A percentile compares a stretch with the other conserved stretches of the same genome.
phyloP scores from a whole-genome alignment of 2,888 invertebrate genomes.

The Apamea monoglypha region DNA sequence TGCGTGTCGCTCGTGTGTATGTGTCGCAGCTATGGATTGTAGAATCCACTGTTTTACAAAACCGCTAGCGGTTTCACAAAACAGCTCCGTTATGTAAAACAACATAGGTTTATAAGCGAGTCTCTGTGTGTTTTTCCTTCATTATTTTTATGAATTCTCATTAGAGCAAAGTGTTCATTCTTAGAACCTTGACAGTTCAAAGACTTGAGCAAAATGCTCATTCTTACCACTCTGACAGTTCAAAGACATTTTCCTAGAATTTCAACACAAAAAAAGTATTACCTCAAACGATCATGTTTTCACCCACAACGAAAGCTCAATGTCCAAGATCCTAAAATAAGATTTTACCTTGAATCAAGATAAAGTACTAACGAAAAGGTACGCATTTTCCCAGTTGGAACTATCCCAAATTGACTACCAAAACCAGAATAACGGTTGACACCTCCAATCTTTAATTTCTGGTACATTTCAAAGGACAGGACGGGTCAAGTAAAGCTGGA shows the following conservation, averaged over 20 bases:
- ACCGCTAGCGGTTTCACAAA: not conserved
- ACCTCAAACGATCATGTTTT: not conserved
- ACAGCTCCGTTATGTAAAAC: not conserved
- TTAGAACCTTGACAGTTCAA: not conserved
- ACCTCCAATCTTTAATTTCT: not conserved
- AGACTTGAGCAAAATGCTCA: not conserved
- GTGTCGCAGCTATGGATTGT: not conserved
- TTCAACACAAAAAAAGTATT: conserved; percentile 2
- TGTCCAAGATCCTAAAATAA: conserved; percentile 47
- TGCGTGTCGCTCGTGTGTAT: conserved; percentile 7
- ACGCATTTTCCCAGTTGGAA: conserved; percentile 62
- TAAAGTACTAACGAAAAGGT: conserved; percentile 33
- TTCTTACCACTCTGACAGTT: conserved; percentile 7
- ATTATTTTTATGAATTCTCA: not conserved
- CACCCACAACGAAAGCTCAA: conserved; percentile 11
- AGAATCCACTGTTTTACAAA: not conserved
- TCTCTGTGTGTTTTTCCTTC: no score
- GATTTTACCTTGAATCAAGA: conserved; percentile 59
- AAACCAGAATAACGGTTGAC: conserved; percentile 37
- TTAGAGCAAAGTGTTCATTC: not conserved
- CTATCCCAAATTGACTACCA: conserved; percentile 44
- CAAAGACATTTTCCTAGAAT: conserved; percentile 20
- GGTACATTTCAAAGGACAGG: conserved; percentile 1
- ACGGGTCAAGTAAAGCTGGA: conserved; percentile 51
- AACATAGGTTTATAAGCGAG: no score